Base-by-base conservation (phyloP, 1,140 invertebrate genomes). In the Macrotrachela quadricornifera region DNA sequence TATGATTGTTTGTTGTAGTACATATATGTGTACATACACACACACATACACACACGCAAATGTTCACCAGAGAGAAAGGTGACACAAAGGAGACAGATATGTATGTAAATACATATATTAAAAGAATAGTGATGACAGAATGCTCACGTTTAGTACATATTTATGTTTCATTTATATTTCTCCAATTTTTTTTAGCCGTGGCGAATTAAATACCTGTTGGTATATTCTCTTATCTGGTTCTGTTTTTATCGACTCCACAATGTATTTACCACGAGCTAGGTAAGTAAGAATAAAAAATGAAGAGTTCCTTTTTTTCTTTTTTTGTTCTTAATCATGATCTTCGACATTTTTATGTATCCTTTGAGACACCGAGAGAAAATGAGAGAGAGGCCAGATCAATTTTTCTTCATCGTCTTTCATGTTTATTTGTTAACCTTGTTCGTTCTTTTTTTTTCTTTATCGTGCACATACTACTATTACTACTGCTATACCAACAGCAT, bases 241-340 rank as follows among this genome's bases (percentile, higher is more conserved):
- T 6, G 82, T 85, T n/a, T 85, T 85, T 72, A 85, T 85, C 65
- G 81, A 84, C 69, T 80, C 81, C 54, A 81, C 79, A 51, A 83
- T 85, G 80, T 85, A 80, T 62, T 71, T 85, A 51, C 82, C 83
- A 6, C 71, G 80, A 58, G 79, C 79, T 71, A 83, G 81, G 83
- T 85, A 75, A 74, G 71, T 64, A 21, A 17, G 51, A 40, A 49
- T 14, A 39, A 3, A 12, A 14, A 54, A 6, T 50, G 41, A 10
- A 44, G 15, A 45, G 15, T 38, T 15, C 21, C 40, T 41, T 51
- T 10, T 47, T 58, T 54, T 47, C 42, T 13, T 21, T 14, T 46
- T 50, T n/a, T 36, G 51, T 45, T 21, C 43, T 17, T 54, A 49
- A 44, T 49, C 42, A 10, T 30, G 54, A 41, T 54, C 55, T 18